Conservation (phyloP, 2,797 vertebrate species). For the Hippocampus kuda region DNA sequence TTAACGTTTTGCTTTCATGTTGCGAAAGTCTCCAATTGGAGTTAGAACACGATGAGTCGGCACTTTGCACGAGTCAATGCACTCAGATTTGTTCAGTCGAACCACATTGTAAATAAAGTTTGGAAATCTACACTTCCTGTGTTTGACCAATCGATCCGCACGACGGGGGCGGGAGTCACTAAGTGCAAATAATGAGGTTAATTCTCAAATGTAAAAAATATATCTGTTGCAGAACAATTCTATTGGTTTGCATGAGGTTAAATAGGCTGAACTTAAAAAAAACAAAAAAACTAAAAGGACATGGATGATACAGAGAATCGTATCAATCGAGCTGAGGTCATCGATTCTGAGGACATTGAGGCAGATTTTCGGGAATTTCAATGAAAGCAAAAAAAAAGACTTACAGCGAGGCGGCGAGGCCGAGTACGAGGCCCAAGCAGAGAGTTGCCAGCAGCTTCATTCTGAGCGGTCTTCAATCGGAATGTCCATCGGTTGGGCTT, state of each 20-base stretch:
- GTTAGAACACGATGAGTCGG: not conserved
- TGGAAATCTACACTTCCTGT: not conserved
- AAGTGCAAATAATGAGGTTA: not conserved
- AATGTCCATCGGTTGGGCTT: slow-evolving; percentile 14
- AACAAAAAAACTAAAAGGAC: not conserved
- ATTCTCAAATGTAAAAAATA: not conserved
- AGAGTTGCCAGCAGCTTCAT: slow-evolving; percentile 54
- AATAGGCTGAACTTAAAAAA: no score
- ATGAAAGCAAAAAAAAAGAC: slow-evolving; percentile 28
- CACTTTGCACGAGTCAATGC: not conserved
- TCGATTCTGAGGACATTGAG: not conserved
- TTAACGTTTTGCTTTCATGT: not conserved
- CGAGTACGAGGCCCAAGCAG: slow-evolving; percentile 40
- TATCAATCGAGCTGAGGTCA: not conserved
- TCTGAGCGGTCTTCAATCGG: slow-evolving; percentile 2
- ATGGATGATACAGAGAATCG: not conserved
- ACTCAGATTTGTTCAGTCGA: not conserved
- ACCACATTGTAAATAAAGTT: not conserved
- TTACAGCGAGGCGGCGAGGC: slow-evolving; percentile 52
- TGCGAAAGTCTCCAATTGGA: no score
- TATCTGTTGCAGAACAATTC: not conserved
- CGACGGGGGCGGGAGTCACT: no score
- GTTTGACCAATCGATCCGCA: not conserved
- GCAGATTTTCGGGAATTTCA: not conserved
- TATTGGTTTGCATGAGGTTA: not conserved